Evolutionary conservation across 1,140 invertebrate species (phyloP), one percentile per base, ranked within the genome.

Genomic region (Pachyrhynchus sulphureomaculatus): DNA sequence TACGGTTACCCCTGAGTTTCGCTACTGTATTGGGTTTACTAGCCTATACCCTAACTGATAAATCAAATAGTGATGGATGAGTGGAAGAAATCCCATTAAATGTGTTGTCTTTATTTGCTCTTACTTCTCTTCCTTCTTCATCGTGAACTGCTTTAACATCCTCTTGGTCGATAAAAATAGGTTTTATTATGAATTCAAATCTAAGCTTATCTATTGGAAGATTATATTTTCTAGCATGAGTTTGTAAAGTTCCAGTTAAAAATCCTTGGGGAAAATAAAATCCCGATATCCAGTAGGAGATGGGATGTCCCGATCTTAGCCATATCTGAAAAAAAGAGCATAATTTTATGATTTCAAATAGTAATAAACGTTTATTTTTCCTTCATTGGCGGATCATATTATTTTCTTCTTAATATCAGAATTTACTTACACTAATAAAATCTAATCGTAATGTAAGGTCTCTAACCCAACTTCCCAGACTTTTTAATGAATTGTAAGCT

Each of bases 241-340:
- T 92, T 78, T 95, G 93, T 44, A 94, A 77, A 12, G 88, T 84
- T 3, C 91, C 92, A 4, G 93, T 95, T 53, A 95, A 81, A 71
- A 96, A 91, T 33, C 92, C 92, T 82, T 95, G 93, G 0, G 92
- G 92, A 73, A 94, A 95, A 75, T 91, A 96, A 69, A 95, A 87
- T 13, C 93, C 93, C 33, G 92, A 91, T 24, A 96, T 75, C 93
- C 93, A 96, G 72, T 87, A 95, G 4, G 91, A 93, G 29, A 82
- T 80, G 9, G 90, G 91, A n/a, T 77, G 78, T 4, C 84, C 86
- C 8, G 82, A 80, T 33, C 78, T 75, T 10, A 91, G 78, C 93
- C 93, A 95, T 55, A 78, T 82, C 84, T 88, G 65, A 32, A 76
- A 21, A 47, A 24, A 45, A 56, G 29, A 47, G 10, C 6, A 37